A percentile compares a stretch with the other conserved stretches of the same genome.
Conservation (phyloP, 2,888 invertebrate species). For the Onthophagus sagittarius region DNA sequence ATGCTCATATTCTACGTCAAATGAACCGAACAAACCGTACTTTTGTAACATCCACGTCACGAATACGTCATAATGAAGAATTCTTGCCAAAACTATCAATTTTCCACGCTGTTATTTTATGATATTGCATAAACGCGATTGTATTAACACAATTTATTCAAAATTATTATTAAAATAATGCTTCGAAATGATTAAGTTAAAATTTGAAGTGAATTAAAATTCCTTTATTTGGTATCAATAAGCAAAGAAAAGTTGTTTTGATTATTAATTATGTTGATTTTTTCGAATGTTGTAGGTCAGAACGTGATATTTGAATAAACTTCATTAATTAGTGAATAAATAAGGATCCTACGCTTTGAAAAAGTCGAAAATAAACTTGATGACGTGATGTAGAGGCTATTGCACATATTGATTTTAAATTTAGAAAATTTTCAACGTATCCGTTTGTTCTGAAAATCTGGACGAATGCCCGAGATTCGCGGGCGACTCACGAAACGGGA, state of each 20-base stretch:
- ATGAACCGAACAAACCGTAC: neutral
- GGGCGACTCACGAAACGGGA: neutral
- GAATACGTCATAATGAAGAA: neutral
- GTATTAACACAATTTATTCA: too few species aligned
- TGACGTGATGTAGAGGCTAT: neutral
- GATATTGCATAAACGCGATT: neutral
- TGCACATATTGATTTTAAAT: conserved; percentile 12
- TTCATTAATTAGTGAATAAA: too few species aligned
- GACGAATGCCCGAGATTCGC: neutral
- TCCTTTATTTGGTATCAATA: too few species aligned
- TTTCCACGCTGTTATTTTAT: neutral
- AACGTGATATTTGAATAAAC: too few species aligned
- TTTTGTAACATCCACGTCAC: neutral
- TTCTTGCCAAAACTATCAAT: neutral
- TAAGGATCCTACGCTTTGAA: too few species aligned
- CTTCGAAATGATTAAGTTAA: too few species aligned
- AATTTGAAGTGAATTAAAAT: too few species aligned
- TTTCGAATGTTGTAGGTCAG: too few species aligned
- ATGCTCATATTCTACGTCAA: neutral
- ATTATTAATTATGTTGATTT: too few species aligned
- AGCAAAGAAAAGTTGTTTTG: too few species aligned
- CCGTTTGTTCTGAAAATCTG: neutral
- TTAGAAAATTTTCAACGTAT: conserved; percentile 2
- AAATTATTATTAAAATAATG: too few species aligned
- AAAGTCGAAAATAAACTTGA: neutral